phyloP scores from a whole-genome alignment of 2,888 invertebrate species.

The Xestia c-nigrum region DNA sequence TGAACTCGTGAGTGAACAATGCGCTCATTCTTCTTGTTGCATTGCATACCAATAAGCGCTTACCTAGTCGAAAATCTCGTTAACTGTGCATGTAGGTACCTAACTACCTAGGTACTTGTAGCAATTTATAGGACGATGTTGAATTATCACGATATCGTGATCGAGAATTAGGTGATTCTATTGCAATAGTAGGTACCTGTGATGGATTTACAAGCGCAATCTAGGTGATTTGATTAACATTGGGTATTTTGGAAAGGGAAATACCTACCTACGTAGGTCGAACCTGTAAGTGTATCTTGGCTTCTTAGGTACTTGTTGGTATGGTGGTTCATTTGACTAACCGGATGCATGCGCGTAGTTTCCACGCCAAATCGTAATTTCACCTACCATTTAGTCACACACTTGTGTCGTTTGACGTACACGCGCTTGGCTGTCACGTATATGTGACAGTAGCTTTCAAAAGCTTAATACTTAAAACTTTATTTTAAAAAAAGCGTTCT shows the following conservation, averaged over 20 bases:
- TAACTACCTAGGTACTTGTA: constrained; percentile 1
- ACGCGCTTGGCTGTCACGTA: too few relatives aligned
- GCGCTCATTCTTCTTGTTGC: not conserved
- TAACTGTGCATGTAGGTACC: not conserved
- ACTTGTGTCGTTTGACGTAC: too few relatives aligned
- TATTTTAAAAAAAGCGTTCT: not conserved
- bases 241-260: constrained; percentile 21
- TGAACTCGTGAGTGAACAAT: constrained; percentile 31
- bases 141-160: constrained; percentile 56
- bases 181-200: constrained; percentile 10
- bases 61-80: constrained; percentile 20
- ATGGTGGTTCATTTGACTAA: not conserved
- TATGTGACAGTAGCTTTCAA: too few relatives aligned
- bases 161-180: constrained; percentile 14
- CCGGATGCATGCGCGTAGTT: not conserved
- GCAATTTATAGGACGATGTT: constrained; percentile 39
- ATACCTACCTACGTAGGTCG: not conserved
- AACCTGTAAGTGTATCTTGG: not conserved
- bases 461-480: not conserved
- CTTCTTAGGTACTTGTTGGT: not conserved
- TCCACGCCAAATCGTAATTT: too few relatives aligned
- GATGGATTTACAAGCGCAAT: constrained; percentile 5
- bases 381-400: too few relatives aligned
- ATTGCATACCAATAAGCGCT: constrained; percentile 38
- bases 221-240: constrained; percentile 19